phyloP scores from a whole-genome alignment of 2,888 invertebrate species.

The Drosophila prostipennis region DNA sequence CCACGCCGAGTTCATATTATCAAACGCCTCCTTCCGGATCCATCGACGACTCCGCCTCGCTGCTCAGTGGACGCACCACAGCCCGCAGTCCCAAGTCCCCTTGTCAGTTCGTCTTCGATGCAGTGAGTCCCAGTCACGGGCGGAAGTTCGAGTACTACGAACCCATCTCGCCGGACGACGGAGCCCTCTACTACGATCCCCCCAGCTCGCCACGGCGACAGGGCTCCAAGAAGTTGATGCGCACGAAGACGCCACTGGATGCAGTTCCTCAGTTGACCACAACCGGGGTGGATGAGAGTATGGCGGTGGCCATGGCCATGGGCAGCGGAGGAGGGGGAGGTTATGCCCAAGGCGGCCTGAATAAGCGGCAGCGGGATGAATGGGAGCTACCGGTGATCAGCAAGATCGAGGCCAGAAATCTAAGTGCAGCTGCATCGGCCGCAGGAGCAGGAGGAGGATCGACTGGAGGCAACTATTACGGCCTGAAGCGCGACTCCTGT shows the following conservation, averaged over 20 bases:
- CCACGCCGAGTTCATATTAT: conserved; percentile 81
- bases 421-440: conserved; percentile 55
- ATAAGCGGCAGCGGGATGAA: conserved; percentile 68
- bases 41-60: conserved; percentile 73
- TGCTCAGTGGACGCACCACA: conserved; percentile 61
- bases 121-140: conserved; percentile 81
- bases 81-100: conserved; percentile 86
- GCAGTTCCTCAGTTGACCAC: conserved; percentile 62
- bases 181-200: conserved; percentile 68
- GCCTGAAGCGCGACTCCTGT: conserved; percentile 82
- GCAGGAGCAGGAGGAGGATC: conserved; percentile 6
- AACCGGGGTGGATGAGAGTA: conserved; percentile 39
- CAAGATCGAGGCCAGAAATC: conserved; percentile 69
- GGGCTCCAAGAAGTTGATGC: conserved; percentile 68
- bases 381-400: conserved; percentile 77
- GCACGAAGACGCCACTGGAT: conserved; percentile 55
- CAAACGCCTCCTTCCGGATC: conserved; percentile 82
- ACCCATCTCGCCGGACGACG: conserved; percentile 81
- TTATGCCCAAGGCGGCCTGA: conserved; percentile 11
- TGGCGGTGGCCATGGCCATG: conserved; percentile 29
- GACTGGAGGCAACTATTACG: conserved; percentile 55
- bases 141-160: conserved; percentile 84
- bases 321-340: conserved; percentile 6
- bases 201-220: conserved; percentile 71
- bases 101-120: conserved; percentile 86